Percentiles rank a stretch among this genome's conserved stretches.
These are phyloP conservation scores for Tenthredo scrophulariae DNA, from an alignment of 2,888 invertebrate genomes.

Conservation along the genomic window DNA sequence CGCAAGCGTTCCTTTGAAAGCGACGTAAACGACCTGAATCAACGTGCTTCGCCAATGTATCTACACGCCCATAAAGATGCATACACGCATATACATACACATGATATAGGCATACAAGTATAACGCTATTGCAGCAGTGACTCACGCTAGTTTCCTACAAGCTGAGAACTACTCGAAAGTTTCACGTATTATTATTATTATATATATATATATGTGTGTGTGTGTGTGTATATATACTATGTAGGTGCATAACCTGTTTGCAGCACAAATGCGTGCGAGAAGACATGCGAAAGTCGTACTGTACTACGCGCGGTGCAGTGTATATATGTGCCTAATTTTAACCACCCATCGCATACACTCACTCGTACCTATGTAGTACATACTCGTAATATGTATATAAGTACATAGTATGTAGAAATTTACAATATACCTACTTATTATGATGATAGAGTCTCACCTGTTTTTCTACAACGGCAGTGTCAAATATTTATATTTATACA, in stretches of 20 bases:
- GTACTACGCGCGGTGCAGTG: neutral
- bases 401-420: neutral
- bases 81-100: neutral
- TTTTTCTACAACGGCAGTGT: conserved; percentile 11
- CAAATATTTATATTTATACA: conserved; percentile 9
- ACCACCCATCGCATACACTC: neutral
- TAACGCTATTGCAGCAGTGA: neutral
- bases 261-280: neutral
- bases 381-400: neutral
- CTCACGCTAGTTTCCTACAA: conserved; percentile 31
- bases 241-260: conserved; percentile 42
- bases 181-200: neutral
- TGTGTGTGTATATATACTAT: neutral
- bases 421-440: neutral
- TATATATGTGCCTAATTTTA: neutral
- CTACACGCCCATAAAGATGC: neutral
- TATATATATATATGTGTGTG: neutral
- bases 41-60: conserved; percentile 23
- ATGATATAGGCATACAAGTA: neutral
- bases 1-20: conserved; percentile 30
- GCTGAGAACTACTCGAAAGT: conserved; percentile 5
- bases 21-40: conserved; percentile 42
- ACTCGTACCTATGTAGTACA: neutral
- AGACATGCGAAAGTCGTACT: conserved; percentile 7
- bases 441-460: conserved; percentile 5